Conservation (phyloP, 2,888 invertebrate genomes). For the Heliconius ethilla region DNA sequence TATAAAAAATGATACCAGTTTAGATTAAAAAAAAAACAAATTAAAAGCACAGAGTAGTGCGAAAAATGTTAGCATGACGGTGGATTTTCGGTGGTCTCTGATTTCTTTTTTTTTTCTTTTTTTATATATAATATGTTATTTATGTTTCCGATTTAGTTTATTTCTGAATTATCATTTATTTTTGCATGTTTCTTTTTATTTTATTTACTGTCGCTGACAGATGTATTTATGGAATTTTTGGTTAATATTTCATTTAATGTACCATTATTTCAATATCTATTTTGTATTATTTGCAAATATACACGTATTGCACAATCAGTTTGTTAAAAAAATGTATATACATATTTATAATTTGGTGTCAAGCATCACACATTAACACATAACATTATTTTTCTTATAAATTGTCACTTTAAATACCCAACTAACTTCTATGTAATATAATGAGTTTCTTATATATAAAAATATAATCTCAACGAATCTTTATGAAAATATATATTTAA, state of each 20-base stretch:
- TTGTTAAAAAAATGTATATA: constrained; percentile 49
- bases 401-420: constrained; percentile 24
- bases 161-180: constrained; percentile 51
- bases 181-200: constrained; percentile 62
- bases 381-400: constrained; percentile 41
- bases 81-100: constrained; percentile 68
- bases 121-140: constrained; percentile 43
- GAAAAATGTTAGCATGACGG: constrained; percentile 76
- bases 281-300: constrained; percentile 41
- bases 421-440: constrained; percentile 28
- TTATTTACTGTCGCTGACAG: constrained; percentile 38
- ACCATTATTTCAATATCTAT: constrained; percentile 49
- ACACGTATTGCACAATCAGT: constrained; percentile 38
- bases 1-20: constrained; percentile 65
- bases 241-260: constrained; percentile 37
- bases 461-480: constrained; percentile 45
- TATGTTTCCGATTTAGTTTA: constrained; percentile 46
- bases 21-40: constrained; percentile 53
- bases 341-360: constrained; percentile 48
- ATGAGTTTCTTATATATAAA: constrained; percentile 11
- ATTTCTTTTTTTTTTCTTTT: constrained; percentile 52
- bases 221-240: constrained; percentile 25
- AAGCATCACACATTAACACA: constrained; percentile 62
- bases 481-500: constrained; percentile 23
- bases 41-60: constrained; percentile 80